Conservation (phyloP, 2,113 vertebrate species). For the Azemiops feae region DNA sequence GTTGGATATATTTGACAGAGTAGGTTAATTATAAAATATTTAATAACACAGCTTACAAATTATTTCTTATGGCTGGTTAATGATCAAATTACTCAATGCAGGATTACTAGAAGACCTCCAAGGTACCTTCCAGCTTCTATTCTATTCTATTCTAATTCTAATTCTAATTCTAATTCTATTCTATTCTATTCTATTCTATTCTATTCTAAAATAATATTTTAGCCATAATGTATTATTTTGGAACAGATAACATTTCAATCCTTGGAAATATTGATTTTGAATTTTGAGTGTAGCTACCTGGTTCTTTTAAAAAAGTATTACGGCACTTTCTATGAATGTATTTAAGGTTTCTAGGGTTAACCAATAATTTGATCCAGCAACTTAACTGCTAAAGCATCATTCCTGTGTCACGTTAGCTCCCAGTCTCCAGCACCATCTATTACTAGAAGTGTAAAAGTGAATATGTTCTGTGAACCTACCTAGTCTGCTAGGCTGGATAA, state of each 20-base stretch:
- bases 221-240: neutral
- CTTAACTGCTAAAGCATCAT: neutral
- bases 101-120: neutral
- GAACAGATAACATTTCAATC: neutral
- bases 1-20: neutral
- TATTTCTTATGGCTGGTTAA: neutral
- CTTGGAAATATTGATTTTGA: neutral
- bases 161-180: too few relatives aligned
- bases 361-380: neutral
- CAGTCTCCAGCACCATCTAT: neutral
- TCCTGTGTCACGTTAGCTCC: neutral
- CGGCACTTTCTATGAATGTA: neutral
- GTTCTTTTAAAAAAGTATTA: neutral
- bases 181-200: too few relatives aligned
- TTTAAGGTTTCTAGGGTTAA: neutral
- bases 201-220: neutral
- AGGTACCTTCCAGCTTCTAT: too few relatives aligned
- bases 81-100: neutral
- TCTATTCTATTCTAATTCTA: too few relatives aligned
- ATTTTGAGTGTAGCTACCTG: neutral
- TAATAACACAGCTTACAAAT: neutral
- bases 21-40: neutral
- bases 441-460: neutral
- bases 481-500: neutral
- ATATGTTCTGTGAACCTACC: neutral